Evolutionary conservation across 2,113 vertebrate genomes (phyloP).

Genomic region (Vidua macroura): DNA sequence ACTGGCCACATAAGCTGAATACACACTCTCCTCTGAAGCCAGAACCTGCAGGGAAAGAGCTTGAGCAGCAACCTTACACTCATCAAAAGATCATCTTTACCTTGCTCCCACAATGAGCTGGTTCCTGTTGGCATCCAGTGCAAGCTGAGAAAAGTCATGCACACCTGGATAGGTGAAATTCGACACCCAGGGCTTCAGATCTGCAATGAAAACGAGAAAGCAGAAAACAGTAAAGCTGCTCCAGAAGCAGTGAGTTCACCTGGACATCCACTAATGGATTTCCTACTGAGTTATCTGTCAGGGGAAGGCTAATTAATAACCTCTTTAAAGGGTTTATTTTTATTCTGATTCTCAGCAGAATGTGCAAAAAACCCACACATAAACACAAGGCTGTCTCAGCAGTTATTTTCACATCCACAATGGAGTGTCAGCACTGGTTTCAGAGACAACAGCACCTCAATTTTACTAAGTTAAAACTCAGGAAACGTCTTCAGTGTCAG

Average conservation of each 20-base stretch:
- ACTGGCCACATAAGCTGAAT: neutral
- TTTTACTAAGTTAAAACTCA: neutral
- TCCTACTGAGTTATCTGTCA: neutral
- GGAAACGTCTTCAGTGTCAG: neutral
- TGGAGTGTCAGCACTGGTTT: neutral
- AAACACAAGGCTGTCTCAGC: neutral
- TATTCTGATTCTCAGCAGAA: neutral
- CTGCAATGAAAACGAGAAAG: slow-evolving; percentile 70
- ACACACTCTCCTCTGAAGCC: neutral
- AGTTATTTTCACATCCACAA: neutral
- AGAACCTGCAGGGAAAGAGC: neutral
- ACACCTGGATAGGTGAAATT: slow-evolving; percentile 89
- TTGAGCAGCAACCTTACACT: neutral
- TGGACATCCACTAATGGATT: slow-evolving; percentile 19
- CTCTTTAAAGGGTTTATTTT: slow-evolving; percentile 36
- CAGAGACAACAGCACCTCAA: neutral
- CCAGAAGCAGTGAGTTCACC: neutral
- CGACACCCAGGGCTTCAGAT: slow-evolving; percentile 90
- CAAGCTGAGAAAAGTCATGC: slow-evolving; percentile 93
- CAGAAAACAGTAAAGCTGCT: slow-evolving; percentile 45
- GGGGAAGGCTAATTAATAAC: slow-evolving; percentile 38
- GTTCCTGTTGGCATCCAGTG: slow-evolving; percentile 92
- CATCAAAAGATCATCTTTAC: slow-evolving; percentile 75
- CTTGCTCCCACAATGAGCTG: slow-evolving; percentile 98
- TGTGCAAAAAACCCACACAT: neutral